Percentiles rank a stretch among this genome's conserved stretches.
phyloP scores from a whole-genome alignment of 2,797 vertebrate genomes.

The Limnodromus scolopaceus region DNA sequence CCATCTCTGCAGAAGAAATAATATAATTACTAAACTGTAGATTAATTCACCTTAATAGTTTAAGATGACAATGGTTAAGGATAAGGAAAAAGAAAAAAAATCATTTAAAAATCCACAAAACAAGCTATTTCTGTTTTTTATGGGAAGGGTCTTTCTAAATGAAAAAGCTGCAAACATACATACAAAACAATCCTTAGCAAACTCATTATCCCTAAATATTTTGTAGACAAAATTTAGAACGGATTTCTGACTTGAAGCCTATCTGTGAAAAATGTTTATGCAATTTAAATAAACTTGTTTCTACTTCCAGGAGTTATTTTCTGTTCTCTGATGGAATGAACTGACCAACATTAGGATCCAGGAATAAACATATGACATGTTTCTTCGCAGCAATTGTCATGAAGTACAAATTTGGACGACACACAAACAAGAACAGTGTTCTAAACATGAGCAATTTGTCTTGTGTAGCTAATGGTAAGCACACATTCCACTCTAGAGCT shows the following conservation, averaged over 20 bases:
- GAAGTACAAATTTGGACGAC: not conserved
- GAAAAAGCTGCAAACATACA: not conserved
- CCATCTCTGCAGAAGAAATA: not conserved
- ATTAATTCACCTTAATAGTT: not conserved
- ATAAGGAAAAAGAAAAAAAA: not conserved
- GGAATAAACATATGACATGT: accelerated
- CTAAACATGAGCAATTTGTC: not conserved
- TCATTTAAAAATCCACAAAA: not conserved
- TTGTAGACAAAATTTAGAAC: not conserved
- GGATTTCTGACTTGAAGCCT: not conserved
- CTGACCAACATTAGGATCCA: not conserved
- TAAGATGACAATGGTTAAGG: not conserved
- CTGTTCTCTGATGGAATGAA: not conserved
- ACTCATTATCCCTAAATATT: not conserved
- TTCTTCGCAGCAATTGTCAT: not conserved
- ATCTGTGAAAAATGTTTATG: not conserved
- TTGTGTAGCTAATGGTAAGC: not conserved
- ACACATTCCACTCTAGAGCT: not conserved
- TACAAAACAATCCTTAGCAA: not conserved
- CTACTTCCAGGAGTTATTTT: not conserved
- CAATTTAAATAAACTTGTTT: not conserved
- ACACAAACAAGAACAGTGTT: not conserved
- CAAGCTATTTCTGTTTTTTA: not conserved
- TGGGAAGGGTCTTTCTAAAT: not conserved
- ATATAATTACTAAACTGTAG: not conserved